phyloP scores from a whole-genome alignment of 1,140 invertebrate genomes.

The Pseudomyrmex cubaensis region DNA sequence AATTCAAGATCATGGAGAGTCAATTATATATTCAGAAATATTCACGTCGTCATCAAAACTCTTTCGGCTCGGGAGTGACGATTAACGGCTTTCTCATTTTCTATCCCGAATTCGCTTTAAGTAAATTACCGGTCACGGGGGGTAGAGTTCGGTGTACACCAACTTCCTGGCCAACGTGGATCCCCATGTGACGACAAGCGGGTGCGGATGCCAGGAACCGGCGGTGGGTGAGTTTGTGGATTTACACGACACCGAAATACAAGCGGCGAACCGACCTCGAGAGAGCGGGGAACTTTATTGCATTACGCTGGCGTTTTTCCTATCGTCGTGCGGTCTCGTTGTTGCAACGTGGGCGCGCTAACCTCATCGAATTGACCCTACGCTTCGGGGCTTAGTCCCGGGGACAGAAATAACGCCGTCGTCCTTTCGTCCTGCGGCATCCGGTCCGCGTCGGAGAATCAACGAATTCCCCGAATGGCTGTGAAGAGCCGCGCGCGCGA shows the following conservation, averaged over 20 bases:
- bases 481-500: constrained; percentile 60
- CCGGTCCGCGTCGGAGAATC: constrained; percentile 48
- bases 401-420: constrained; percentile 11
- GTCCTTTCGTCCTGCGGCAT: constrained; percentile 43
- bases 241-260: constrained; percentile 77
- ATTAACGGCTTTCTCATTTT: constrained; percentile 81
- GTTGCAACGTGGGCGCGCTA: constrained; percentile 16
- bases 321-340: constrained; percentile 67
- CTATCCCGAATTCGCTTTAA: constrained; percentile 71
- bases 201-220: not conserved
- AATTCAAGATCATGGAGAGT: not conserved
- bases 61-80: constrained; percentile 75
- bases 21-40: not conserved
- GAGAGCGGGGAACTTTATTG: constrained; percentile 77
- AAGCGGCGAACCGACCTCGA: constrained; percentile 46
- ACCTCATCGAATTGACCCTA: constrained; percentile 58
- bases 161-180: constrained; percentile 45
- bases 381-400: constrained; percentile 58
- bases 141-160: constrained; percentile 16
- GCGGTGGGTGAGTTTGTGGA: constrained; percentile 66
- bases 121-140: constrained; percentile 81
- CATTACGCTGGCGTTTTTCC: constrained; percentile 82
- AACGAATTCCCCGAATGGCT: constrained; percentile 73
- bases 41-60: constrained; percentile 56
- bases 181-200: constrained; percentile 45